Conservation (phyloP, 2,888 invertebrate genomes). For the Parthenolecanium corni region DNA sequence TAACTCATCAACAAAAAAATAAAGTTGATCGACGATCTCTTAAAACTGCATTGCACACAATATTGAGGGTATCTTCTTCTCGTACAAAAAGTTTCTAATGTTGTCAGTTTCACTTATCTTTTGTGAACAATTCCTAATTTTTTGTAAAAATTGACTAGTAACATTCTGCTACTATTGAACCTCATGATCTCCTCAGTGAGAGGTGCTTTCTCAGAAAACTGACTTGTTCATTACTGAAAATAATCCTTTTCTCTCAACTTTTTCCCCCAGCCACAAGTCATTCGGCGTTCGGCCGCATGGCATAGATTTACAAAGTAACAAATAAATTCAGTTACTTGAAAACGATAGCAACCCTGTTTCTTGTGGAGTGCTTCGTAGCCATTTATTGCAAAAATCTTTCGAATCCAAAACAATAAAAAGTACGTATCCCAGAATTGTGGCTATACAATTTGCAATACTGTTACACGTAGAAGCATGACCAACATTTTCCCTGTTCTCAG, state of each 20-base stretch:
- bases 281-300: too few relatives aligned
- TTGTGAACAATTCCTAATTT: not conserved
- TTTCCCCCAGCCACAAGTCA: too few relatives aligned
- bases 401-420: constrained; percentile 93
- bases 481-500: constrained; percentile 63
- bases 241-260: too few relatives aligned
- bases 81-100: too few relatives aligned
- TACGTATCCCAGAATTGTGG: constrained; percentile 92
- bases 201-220: not conserved
- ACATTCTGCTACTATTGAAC: too few relatives aligned
- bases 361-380: constrained; percentile 49
- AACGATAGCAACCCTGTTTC: constrained; percentile 4
- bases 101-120: not conserved
- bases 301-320: too few relatives aligned
- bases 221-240: not conserved
- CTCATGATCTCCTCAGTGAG: not conserved
- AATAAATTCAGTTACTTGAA: constrained; percentile 4
- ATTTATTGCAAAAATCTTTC: constrained; percentile 87
- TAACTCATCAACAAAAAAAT: too few relatives aligned
- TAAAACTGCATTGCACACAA: too few relatives aligned
- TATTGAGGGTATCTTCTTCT: too few relatives aligned
- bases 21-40: too few relatives aligned
- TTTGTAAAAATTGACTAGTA: not conserved
- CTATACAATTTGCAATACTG: constrained; percentile 94
- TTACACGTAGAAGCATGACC: constrained; percentile 98